Evolutionary conservation across 2,113 vertebrate species (phyloP), one percentile per base, ranked within the genome.

Genomic region (Pygoscelis adeliae): DNA sequence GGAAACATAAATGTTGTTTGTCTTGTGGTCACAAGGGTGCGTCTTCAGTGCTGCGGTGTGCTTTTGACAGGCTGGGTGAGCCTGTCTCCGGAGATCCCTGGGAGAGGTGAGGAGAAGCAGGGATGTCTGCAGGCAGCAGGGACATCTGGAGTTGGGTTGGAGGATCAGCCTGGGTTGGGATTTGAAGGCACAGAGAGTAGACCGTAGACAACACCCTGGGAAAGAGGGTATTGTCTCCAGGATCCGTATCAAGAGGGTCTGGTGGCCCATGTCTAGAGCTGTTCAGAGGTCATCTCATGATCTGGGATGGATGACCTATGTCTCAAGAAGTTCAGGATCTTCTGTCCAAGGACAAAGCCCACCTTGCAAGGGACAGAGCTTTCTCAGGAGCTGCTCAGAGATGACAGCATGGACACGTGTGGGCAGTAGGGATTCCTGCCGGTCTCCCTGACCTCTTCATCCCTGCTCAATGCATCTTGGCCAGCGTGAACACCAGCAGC

Each of bases 351-450:
- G 10, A 14, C 44, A 59, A 52, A 72, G 34, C 19, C 46, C 13
- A 46, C 52, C 50, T 66, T 42, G 44, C 36, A 44, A 65, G 19
- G 71, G 61, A 4, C 62, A 71, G 72, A 76, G 55, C 25, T 61
- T 61, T 29, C 46, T 42, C 69, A 47, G 83, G 67, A 83, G 47
- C 73, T 87, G 30, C 56, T 84, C 23, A 10, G 36, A 58, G 62
- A 18, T 0, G 2, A 6, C 5, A 6, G 22, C 3, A 4, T n/a
- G 58, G 53, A 40, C 38, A 52, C 15, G 16, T 23, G 58, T 1
- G 10, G 58, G 52, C 56, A 32, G 47, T 3, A 34, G 36, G 17
- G 40, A 14, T 50, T 85, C 15, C 27, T 46, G 40, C 52, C 1
- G 1, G 5, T 67, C 34, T 67, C 61, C 29, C 18, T 5, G 2